Percentiles rank a stretch among this genome's conserved stretches.
These are phyloP conservation scores for Eciton burchellii DNA, from an alignment of 1,140 invertebrate genomes.

Conservation along the genomic window DNA sequence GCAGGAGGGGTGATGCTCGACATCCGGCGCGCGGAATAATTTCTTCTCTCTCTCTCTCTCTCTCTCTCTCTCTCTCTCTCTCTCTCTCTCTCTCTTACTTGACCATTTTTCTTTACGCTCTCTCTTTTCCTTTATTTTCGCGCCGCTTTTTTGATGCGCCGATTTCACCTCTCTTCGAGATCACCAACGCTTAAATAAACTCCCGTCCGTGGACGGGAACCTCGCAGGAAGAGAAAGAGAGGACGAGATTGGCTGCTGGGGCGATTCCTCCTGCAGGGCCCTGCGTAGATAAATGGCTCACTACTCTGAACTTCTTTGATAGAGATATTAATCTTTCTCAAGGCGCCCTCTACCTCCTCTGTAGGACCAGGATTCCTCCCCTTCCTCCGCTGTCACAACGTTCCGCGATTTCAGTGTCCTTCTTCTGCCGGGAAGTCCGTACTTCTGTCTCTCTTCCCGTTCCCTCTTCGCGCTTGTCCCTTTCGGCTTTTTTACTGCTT, in stretches of 20 bases:
- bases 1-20: conserved; percentile 44
- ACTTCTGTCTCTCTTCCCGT: not conserved
- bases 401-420: not conserved
- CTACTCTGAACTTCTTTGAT: conserved; percentile 80
- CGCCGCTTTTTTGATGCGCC: conserved; percentile 21
- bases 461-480: not conserved
- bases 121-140: conserved; percentile 26
- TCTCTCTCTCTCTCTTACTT: not conserved
- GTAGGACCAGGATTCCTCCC: too few relatives aligned
- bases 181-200: conserved; percentile 77
- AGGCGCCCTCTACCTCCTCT: conserved; percentile 10
- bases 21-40: conserved; percentile 64
- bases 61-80: conserved; percentile 15
- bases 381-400: not conserved
- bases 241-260: conserved; percentile 47
- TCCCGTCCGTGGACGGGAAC: conserved; percentile 56
- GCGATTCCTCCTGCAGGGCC: conserved; percentile 55
- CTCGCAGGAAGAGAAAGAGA: conserved; percentile 15
- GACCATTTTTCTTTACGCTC: not conserved
- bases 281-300: conserved; percentile 79
- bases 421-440: not conserved
- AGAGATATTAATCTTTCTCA: conserved; percentile 83
- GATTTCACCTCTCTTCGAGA: conserved; percentile 26
- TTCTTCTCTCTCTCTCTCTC: not conserved
- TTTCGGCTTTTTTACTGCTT: not conserved